Base-by-base conservation (phyloP, 2,797 vertebrate genomes). In the Pitangus sulphuratus region DNA sequence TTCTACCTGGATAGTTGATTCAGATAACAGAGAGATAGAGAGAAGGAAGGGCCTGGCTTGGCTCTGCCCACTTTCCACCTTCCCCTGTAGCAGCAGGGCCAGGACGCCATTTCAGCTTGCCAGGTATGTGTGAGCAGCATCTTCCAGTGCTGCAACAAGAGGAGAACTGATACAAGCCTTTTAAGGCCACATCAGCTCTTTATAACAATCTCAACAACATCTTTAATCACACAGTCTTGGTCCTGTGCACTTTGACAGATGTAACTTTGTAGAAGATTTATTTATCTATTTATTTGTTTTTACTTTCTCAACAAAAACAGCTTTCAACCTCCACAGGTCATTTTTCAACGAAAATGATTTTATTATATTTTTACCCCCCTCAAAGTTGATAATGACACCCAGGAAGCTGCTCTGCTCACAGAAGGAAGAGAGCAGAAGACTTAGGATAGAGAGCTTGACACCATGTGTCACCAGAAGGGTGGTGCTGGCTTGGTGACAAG, bases 1-100 rank as follows among this genome's bases (percentile, higher is more conserved):
- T 95, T 95, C 95, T 97, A 93, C 87, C 91, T 93, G 92, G 87
- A 78, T 80, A 85, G 79, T 31, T 90, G 64, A 87, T 85, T 91
- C 87, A 71, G 64, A 80, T 71, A 93, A 93, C 31, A 47, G 80
- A 61, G 60, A 86, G 61, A 87, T 16, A 82, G 37, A 87, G 81
- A 70, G n/a, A 77, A 85, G 56, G 64, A 68, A 87, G 78, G 80
- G 31, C 39, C 28, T 68, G 61, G 58, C 45, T 44, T 37, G 31
- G n/a, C 33, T 80, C 53, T 89, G 45, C 37, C 79, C 76, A n/a
- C 79, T 91, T 81, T 80, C 48, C 77, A 71, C 65, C 42, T 51
- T 84, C 42, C 4, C 21, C 44, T 28, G 18, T 1, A 0, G n/a
- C 2, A 53, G 22, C 26, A 65, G 45, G 20, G 40, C 45, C 4